These are phyloP conservation scores for Chymomyza amoena DNA, from an alignment of 2,888 invertebrate species.

Conservation along the genomic window DNA sequence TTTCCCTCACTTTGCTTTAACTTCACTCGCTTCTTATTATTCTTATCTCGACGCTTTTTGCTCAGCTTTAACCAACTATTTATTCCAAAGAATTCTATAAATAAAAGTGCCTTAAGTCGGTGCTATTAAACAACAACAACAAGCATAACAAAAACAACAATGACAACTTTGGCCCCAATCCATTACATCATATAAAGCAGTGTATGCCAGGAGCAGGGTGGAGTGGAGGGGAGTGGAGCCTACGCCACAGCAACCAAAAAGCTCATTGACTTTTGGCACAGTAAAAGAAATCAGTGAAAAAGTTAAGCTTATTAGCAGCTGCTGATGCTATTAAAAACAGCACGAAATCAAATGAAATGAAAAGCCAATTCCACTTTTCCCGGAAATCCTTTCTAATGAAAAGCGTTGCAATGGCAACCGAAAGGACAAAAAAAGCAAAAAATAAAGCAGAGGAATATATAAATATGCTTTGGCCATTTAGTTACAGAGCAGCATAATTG, in stretches of 20 bases:
- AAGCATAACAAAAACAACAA: background rate
- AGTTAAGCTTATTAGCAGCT: constrained; percentile 61
- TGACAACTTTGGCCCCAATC: too few species aligned
- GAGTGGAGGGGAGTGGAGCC: background rate
- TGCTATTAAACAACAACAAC: background rate
- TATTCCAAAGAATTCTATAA: too few species aligned
- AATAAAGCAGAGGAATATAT: background rate
- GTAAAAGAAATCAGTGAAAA: constrained; percentile 5
- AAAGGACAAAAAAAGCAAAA: background rate
- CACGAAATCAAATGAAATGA: constrained; percentile 25
- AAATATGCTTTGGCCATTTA: background rate
- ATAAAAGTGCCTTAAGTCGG: background rate
- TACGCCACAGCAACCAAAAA: background rate
- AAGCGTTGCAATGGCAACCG: background rate
- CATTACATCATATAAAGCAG: background rate
- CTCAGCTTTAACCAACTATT: too few species aligned
- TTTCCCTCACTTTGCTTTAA: too few species aligned
- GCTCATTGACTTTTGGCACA: background rate
- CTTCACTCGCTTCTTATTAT: too few species aligned
- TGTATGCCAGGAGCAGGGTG: background rate
- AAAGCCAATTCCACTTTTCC: constrained; percentile 22
- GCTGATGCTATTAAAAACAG: constrained; percentile 41
- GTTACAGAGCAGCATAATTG: too few species aligned
- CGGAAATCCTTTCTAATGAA: background rate
- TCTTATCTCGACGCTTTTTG: too few species aligned